Conservation (phyloP, 1,140 invertebrate genomes). For the Conus ventricosus region DNA sequence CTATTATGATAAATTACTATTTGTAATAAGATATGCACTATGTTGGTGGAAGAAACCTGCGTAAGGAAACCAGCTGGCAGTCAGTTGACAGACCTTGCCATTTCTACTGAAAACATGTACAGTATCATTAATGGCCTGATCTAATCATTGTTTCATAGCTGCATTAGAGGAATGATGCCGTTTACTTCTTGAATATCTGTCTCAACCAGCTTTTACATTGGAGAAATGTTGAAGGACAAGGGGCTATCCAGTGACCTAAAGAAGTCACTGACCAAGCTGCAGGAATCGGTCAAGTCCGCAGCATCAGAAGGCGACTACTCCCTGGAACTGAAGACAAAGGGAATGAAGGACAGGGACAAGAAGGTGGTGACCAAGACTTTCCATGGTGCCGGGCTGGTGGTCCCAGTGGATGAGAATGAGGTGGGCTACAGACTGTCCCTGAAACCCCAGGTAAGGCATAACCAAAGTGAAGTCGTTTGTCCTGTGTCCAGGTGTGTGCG, state of each 20-base stretch:
- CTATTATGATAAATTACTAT: too few species aligned
- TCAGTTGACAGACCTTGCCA: too few species aligned
- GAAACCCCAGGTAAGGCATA: constrained; percentile 82
- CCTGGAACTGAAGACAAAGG: constrained; percentile 79
- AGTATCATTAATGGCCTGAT: neutral
- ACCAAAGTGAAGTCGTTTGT: too few species aligned
- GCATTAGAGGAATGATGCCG: neutral
- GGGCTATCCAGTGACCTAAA: constrained; percentile 40
- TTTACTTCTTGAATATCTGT: constrained; percentile 15
- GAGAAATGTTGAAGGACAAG: constrained; percentile 60
- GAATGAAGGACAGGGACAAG: constrained; percentile 81
- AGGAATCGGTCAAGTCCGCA: constrained; percentile 81
- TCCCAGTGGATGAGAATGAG: constrained; percentile 84
- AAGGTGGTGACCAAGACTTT: constrained; percentile 86
- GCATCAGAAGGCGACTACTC: constrained; percentile 81
- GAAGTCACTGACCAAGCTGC: constrained; percentile 72
- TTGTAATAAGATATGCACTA: too few species aligned
- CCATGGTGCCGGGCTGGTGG: constrained; percentile 90
- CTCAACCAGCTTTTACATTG: constrained; percentile 55
- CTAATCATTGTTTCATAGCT: neutral
- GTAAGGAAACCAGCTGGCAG: too few species aligned
- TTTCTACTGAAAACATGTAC: too few species aligned
- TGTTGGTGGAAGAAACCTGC: too few species aligned
- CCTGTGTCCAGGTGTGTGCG: too few species aligned
- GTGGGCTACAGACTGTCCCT: constrained; percentile 86